These are phyloP conservation scores for Malthinus seriepunctatus DNA, from an alignment of 2,888 invertebrate species.

Conservation along the genomic window DNA sequence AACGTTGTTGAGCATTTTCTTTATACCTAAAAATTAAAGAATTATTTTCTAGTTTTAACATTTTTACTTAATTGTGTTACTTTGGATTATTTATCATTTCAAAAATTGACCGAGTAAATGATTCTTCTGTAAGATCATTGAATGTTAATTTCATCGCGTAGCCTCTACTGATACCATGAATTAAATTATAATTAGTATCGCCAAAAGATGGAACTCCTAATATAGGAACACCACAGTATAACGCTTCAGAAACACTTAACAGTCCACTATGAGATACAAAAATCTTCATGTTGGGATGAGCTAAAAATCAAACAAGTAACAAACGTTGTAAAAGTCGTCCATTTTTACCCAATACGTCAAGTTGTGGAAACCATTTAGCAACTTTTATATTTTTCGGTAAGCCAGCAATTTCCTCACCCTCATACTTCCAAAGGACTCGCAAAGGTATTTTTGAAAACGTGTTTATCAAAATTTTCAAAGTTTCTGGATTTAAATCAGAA, in stretches of 20 bases:
- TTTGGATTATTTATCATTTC: not conserved
- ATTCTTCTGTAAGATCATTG: not conserved
- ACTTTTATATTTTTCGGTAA: constrained; percentile 61
- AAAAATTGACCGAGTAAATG: not conserved
- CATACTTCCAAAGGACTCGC: constrained; percentile 70
- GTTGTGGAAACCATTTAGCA: constrained; percentile 69
- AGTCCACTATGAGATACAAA: constrained; percentile 9
- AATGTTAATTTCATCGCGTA: not conserved
- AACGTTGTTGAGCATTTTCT: not conserved
- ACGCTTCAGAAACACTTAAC: not conserved
- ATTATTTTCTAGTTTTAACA: not conserved
- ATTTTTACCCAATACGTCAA: constrained; percentile 35
- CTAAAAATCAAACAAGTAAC: not conserved
- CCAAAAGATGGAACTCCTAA: not conserved
- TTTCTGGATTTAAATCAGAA: constrained; percentile 27
- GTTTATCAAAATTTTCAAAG: constrained; percentile 54
- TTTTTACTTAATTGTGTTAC: not conserved
- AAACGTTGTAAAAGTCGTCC: not conserved
- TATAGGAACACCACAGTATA: constrained; percentile 2
- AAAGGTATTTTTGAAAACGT: constrained; percentile 62
- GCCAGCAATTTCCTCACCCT: constrained; percentile 54
- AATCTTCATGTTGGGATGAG: constrained; percentile 1
- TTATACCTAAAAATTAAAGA: not conserved
- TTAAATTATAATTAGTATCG: not conserved
- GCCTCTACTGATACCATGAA: not conserved